phyloP scores from a whole-genome alignment of 30 jellyfish, hydroid and myxozoan genomes.

The Aurelia sp. region DNA sequence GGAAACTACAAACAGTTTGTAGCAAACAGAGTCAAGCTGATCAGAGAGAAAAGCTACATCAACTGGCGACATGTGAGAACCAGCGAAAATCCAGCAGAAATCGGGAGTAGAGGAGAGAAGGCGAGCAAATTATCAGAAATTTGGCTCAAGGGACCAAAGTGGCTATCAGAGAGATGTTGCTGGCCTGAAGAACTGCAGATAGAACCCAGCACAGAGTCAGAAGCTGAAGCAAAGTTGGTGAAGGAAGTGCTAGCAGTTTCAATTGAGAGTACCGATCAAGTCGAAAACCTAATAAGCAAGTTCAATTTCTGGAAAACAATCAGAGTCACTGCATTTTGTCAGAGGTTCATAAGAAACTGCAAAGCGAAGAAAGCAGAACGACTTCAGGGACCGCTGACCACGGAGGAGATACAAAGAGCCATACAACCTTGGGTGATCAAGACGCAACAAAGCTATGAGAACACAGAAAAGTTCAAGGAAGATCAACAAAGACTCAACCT shows the following conservation, averaged over 20 bases:
- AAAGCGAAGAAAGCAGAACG: too few species aligned
- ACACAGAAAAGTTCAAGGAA: slow-evolving; percentile 8
- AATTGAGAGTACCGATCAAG: too few species aligned
- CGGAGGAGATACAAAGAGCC: background rate
- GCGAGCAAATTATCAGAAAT: background rate
- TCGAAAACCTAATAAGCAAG: too few species aligned
- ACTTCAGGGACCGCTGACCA: background rate
- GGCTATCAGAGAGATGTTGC: slow-evolving; percentile 53
- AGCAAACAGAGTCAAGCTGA: slow-evolving; percentile 54
- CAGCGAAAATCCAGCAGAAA: too few species aligned
- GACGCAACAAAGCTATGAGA: background rate
- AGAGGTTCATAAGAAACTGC: too few species aligned
- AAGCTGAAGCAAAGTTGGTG: background rate
- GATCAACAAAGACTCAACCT: slow-evolving; percentile 17
- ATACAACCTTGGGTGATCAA: background rate
- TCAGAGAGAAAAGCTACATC: slow-evolving; percentile 26
- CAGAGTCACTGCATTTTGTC: too few species aligned
- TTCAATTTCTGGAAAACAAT: too few species aligned
- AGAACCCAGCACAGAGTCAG: too few species aligned
- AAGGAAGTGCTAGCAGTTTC: background rate
- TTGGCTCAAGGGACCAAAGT: background rate
- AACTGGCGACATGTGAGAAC: too few species aligned
- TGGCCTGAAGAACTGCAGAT: too few species aligned
- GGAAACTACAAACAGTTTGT: slow-evolving; percentile 32
- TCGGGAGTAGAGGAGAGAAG: background rate